Evolutionary conservation across 2,113 vertebrate species (phyloP).

Genomic region (Pseudorhombus dupliciocellatus): DNA sequence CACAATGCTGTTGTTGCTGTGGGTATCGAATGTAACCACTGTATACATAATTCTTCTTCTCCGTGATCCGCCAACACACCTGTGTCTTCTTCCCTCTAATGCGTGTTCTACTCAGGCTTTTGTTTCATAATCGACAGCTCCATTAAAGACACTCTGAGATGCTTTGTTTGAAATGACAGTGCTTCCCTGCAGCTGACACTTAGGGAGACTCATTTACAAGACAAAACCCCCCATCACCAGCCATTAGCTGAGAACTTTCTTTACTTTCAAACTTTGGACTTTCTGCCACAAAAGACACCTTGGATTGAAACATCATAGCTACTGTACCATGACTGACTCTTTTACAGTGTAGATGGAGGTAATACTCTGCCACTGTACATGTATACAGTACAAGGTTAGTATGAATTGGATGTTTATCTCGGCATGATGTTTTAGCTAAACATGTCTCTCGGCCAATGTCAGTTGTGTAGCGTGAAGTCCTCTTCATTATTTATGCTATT

Average conservation of each 20-base stretch:
- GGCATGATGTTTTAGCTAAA: too few species aligned
- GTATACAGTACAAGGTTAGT: too few species aligned
- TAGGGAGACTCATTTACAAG: background rate
- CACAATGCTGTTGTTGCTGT: too few species aligned
- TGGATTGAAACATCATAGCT: background rate
- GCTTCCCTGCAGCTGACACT: conserved; percentile 33
- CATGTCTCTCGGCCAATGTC: too few species aligned
- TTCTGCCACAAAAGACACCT: too few species aligned
- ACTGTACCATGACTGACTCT: background rate
- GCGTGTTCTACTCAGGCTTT: conserved; percentile 44
- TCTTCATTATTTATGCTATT: background rate
- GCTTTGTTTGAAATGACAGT: conserved; percentile 40
- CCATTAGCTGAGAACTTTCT: background rate
- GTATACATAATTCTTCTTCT: conserved; percentile 2
- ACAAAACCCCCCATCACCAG: conserved; percentile 1
- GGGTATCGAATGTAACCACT: background rate
- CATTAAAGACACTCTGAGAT: conserved; percentile 27
- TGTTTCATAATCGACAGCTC: conserved; percentile 56
- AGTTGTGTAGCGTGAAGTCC: background rate
- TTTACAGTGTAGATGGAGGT: background rate
- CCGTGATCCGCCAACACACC: conserved; percentile 12
- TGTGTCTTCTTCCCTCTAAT: conserved; percentile 37
- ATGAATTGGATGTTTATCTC: too few species aligned
- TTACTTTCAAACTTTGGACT: background rate
- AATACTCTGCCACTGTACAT: background rate